Conservation (phyloP, 2,113 vertebrate species). For the Otolemur garnettii region DNA sequence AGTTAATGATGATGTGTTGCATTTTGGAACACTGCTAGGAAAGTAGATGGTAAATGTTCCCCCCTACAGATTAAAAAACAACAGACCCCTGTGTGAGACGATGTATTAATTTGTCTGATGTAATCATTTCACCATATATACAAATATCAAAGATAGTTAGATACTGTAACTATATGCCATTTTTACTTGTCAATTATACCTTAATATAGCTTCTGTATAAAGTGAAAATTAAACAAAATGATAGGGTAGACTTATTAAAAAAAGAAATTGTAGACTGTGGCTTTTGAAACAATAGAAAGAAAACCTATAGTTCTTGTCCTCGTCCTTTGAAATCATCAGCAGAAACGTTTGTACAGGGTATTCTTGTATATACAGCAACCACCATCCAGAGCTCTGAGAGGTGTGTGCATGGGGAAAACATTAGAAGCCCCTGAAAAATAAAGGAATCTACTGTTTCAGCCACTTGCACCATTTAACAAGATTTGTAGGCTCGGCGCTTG, state of each 20-base stretch:
- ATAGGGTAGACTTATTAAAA: background rate
- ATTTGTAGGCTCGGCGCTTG: too few relatives aligned
- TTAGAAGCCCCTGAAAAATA: background rate
- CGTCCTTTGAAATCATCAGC: background rate
- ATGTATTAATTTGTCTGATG: background rate
- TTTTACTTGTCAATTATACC: constrained; percentile 2
- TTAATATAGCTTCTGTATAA: background rate
- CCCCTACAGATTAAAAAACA: background rate
- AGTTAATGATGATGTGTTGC: background rate
- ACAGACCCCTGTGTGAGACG: background rate
- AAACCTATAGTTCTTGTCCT: background rate
- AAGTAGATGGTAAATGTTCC: background rate
- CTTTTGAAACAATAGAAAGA: background rate
- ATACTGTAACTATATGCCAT: background rate
- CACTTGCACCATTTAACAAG: constrained; percentile 20
- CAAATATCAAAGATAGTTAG: background rate
- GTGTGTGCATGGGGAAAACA: background rate
- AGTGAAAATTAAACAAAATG: background rate
- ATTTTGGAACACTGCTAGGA: background rate
- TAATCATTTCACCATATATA: background rate
- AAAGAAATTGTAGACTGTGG: background rate
- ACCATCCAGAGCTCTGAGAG: background rate
- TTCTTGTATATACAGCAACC: background rate
- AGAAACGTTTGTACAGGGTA: background rate
- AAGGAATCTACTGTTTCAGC: background rate